phyloP scores from a whole-genome alignment of 2,797 vertebrate species.

The Rhabdophis nuchalis region DNA sequence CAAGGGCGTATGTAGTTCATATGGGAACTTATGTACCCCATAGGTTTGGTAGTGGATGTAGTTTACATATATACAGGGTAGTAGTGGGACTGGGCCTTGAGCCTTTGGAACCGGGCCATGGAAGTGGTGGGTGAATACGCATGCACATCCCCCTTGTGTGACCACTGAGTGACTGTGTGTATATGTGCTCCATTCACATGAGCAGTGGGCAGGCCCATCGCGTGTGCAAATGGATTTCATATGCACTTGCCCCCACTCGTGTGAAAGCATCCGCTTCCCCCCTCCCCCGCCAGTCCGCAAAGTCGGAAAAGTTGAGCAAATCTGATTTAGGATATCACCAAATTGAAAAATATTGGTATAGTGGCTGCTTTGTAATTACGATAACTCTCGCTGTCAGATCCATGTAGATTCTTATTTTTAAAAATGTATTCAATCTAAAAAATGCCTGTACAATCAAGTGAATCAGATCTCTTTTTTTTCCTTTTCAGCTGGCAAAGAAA shows the following conservation, averaged over 20 bases:
- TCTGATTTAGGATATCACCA: not conserved
- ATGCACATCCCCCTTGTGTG: not conserved
- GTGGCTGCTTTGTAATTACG: not conserved
- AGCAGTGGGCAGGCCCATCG: rapidly evolving
- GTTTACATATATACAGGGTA: not conserved
- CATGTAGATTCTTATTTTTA: not conserved
- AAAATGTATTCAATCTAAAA: not conserved
- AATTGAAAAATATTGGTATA: not conserved
- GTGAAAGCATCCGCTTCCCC: not conserved
- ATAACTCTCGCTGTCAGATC: not conserved
- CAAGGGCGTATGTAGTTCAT: not conserved
- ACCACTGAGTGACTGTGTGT: not conserved
- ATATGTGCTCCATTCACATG: not conserved
- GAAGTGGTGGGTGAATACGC: not conserved
- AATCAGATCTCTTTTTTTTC: conserved; percentile 40
- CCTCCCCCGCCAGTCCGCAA: rapidly evolving
- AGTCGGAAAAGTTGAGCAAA: not conserved
- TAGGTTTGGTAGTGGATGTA: not conserved
- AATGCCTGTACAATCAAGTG: not conserved
- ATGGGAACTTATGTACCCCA: not conserved
- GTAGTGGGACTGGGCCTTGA: not conserved
- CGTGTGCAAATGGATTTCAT: not conserved
- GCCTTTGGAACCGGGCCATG: not conserved
- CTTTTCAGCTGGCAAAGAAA: conserved; percentile 89
- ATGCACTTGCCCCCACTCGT: not conserved